Evolutionary conservation across 2,888 invertebrate genomes (phyloP), one percentile per base, ranked within the genome.

Genomic region (Autographa gamma): DNA sequence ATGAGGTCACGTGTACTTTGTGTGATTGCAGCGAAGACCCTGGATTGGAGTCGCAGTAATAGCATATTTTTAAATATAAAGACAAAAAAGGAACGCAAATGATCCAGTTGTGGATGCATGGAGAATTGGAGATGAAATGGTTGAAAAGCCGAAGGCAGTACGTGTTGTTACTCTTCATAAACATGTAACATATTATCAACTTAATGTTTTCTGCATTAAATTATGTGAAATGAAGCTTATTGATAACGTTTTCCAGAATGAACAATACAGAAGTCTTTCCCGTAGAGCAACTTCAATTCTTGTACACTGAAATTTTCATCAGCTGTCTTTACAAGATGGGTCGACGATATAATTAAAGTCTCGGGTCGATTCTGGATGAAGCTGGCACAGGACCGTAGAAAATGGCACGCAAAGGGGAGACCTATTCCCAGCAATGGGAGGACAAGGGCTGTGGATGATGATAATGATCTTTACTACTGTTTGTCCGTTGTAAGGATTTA

Each of bases 1-100:
- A n/a, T 75, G 81, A 84, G 86, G 87, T 86, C 88, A 85, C 77
- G 67, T 56, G 61, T 59, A 68, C 69, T 66, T 73, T 48, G 48
- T 48, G 48, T n/a, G 19, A n/a, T 69, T 73, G 72, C 60, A 67
- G 79, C 80, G 77, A 74, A 62, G 54, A 68, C 73, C 60, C 71
- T 60, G 68, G 54, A 66, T 61, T 31, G 31, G 71, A 63, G 77
- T 74, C 67, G 67, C 61, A 41, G 41, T 63, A 62, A 65, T 73
- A 18, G 38, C 19, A 48, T 61, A 54, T 34, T 66, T 43, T 65
- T 70, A 9, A 60, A 64, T 61, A 58, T 62, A 59, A 79, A 76
- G 80, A 8, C 48, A 41, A 59, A 61, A 38, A 31, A 18, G 38
- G 5, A 34, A 65, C 68, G 54, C 3, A 25, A 25, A 25, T 11